These are phyloP conservation scores for Diarsia brunnea DNA, from an alignment of 2,888 invertebrate species.

Conservation along the genomic window DNA sequence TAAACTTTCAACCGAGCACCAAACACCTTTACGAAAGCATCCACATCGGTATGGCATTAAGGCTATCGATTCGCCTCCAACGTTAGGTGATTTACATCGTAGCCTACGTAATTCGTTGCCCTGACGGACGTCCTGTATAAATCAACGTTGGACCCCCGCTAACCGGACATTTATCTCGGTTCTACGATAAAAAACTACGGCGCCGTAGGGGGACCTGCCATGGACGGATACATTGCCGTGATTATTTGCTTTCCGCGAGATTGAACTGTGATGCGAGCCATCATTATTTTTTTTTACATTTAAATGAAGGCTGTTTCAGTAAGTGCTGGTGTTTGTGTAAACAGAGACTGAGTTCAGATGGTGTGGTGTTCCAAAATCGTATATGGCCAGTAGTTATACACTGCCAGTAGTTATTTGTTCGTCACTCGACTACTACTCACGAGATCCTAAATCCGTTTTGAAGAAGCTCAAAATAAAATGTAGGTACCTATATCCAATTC, in stretches of 20 bases:
- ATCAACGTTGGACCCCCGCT: slow-evolving; percentile 89
- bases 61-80: slow-evolving; percentile 80
- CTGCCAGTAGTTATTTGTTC: background rate
- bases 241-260: slow-evolving; percentile 71
- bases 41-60: slow-evolving; percentile 77
- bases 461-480: slow-evolving; percentile 32
- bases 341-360: slow-evolving; percentile 6
- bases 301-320: slow-evolving; percentile 30
- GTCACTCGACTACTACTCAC: background rate
- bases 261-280: slow-evolving; percentile 62
- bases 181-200: slow-evolving; percentile 84
- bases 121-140: slow-evolving; percentile 88
- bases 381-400: background rate
- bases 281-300: slow-evolving; percentile 59
- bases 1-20: slow-evolving; percentile 25
- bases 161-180: slow-evolving; percentile 89
- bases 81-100: slow-evolving; percentile 88
- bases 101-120: slow-evolving; percentile 87
- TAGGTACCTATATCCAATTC: background rate
- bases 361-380: background rate
- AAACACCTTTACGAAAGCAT: slow-evolving; percentile 56
- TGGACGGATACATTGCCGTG: slow-evolving; percentile 70
- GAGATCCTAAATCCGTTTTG: background rate
- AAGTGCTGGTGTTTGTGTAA: slow-evolving; percentile 21
- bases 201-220: slow-evolving; percentile 73